Evolutionary conservation across 2,113 vertebrate species (phyloP), one percentile per base, ranked within the genome.

Genomic region (Notothenia rossii): DNA sequence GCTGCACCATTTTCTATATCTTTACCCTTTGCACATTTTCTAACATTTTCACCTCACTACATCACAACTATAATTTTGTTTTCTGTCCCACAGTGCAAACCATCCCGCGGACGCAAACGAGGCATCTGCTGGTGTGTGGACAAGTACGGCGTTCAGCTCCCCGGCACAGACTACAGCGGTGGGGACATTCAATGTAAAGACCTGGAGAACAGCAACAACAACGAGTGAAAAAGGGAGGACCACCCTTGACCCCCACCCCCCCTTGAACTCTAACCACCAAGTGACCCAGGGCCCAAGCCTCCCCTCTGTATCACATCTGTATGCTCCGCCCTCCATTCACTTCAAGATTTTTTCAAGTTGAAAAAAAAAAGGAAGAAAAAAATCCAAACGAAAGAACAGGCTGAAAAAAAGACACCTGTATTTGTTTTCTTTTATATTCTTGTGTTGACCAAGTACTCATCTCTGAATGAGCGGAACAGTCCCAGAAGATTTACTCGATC

Each of bases 51-150:
- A 36, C 1, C 51, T 17, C 8, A 82, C 53, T 86, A 20, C 50
- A 63, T 7, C 72, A 36, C 5, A n/a, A 77, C 49, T 8, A 51
- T 25, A 12, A 40, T 25, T 40, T 18, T 53, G 2, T 74, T 60
- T 67, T 70, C n/a, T 22, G 2, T 0, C 68, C 85, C 83, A 18
- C 93, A 99, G 98, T 99, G 98, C 95, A 99, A 99, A 82, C 98
- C 98, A 33, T 99, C 98, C 67, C 97, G 97, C n/a, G 98, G 98
- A 68, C 97, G 97, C 84, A 99, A 99, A 77, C 96, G 98, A 77
- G 98, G 98, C 53, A 95, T 99, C 92, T 99, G 97, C 95, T 99
- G 98, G 98, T 99, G 98, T 0, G 97, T 99, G 94, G 98, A 99
- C 91, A 99, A 98, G 92, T 99, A 99, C 0, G 98, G 98, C 3